Percentiles rank a stretch among this genome's conserved stretches.
Conservation (phyloP, 2,888 invertebrate genomes). For the Drosophila leonis region DNA sequence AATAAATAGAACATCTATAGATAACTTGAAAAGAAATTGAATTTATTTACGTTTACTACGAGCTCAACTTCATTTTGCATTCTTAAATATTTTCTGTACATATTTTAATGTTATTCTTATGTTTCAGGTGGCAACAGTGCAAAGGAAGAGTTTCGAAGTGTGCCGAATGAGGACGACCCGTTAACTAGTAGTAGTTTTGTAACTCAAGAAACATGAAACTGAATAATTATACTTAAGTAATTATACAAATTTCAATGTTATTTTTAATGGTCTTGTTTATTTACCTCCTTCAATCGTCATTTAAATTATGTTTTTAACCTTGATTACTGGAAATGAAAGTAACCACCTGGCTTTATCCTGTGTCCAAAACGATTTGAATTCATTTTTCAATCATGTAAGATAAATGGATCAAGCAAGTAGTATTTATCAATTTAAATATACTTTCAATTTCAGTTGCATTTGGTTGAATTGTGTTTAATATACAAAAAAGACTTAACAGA, state of each 20-base stretch:
- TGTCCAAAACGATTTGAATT: not conserved
- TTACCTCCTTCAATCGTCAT: not conserved
- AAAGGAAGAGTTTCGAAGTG: conserved; percentile 58
- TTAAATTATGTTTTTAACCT: not conserved
- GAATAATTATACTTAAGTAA: not conserved
- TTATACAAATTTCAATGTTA: conserved; percentile 16
- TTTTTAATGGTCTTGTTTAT: not conserved
- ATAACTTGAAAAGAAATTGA: not conserved
- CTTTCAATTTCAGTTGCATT: not conserved
- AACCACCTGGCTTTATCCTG: not conserved
- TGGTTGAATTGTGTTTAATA: not conserved
- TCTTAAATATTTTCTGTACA: not conserved
- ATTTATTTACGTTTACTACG: not conserved
- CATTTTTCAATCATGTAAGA: not conserved
- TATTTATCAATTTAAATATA: not conserved
- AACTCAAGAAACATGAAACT: conserved; percentile 31
- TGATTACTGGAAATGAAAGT: not conserved
- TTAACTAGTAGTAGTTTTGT: conserved; percentile 26
- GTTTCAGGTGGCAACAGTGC: conserved; percentile 55
- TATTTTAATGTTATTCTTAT: not conserved
- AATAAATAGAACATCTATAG: not conserved
- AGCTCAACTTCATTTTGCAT: not conserved
- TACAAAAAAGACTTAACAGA: not conserved
- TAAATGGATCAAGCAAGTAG: not conserved
- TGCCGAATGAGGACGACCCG: conserved; percentile 40